Percentiles rank a stretch among this genome's conserved stretches.
Evolutionary conservation across 2,113 vertebrate species (phyloP).

Genomic region (Sinocyclocheilus anshuiensis): DNA sequence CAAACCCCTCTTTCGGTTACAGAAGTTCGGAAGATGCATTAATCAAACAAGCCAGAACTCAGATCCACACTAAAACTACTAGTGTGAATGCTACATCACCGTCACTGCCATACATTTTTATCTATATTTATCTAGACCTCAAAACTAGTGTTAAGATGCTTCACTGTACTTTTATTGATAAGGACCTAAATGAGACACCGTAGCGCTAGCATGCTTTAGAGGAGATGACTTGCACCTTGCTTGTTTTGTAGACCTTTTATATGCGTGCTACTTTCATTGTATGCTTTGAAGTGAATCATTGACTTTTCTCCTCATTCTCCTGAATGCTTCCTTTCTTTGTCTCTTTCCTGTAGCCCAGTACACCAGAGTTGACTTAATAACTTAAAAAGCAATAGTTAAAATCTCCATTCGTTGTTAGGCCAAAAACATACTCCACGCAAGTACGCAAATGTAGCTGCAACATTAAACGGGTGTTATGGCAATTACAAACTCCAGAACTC

Average conservation of each 20-base stretch:
- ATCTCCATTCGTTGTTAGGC: not conserved
- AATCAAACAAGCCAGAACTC: not conserved
- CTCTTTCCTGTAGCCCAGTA: not conserved
- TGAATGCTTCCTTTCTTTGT: not conserved
- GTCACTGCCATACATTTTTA: not conserved
- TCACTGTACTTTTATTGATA: conserved; percentile 8
- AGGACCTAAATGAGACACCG: not conserved
- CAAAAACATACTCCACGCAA: not conserved
- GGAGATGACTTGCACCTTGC: conserved; percentile 20
- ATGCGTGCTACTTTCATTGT: conserved; percentile 22
- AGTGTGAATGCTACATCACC: not conserved
- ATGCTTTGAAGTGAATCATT: not conserved
- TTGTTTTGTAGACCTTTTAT: conserved; percentile 51
- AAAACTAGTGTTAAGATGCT: conserved; percentile 45
- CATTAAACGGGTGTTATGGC: not conserved
- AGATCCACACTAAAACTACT: not conserved
- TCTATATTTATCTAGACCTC: conserved; percentile 36
- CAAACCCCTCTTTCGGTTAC: not conserved
- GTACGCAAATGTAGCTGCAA: not conserved
- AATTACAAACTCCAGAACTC: not conserved
- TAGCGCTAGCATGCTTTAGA: conserved; percentile 30
- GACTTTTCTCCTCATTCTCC: not conserved
- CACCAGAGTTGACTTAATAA: not conserved
- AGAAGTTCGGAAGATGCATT: not conserved
- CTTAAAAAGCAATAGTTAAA: conserved; percentile 32